phyloP scores from a whole-genome alignment of 2,797 vertebrate genomes.

The Melanotaenia parkinsoni region DNA sequence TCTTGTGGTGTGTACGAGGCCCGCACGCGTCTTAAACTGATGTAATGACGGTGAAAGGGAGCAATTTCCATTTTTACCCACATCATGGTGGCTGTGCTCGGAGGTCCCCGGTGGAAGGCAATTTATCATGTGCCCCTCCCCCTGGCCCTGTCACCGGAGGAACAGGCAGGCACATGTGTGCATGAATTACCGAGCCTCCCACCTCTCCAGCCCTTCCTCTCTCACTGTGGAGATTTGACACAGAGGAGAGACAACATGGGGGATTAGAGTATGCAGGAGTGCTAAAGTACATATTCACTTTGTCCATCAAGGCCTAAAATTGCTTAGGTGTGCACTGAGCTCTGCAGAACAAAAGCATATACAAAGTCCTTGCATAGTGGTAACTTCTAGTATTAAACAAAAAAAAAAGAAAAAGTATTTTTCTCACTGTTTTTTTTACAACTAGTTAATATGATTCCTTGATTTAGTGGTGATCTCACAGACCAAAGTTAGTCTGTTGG shows the following conservation, averaged over 20 bases:
- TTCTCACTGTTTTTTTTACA: neutral
- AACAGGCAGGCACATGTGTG: constrained; percentile 86
- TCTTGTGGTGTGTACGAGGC: constrained; percentile 65
- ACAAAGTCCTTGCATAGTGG: constrained; percentile 14
- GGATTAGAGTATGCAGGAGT: constrained; percentile 69
- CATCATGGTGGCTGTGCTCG: constrained; percentile 85
- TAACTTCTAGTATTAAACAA: neutral
- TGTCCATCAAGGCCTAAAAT: constrained; percentile 65
- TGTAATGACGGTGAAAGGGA: constrained; percentile 88
- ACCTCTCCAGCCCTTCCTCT: constrained; percentile 47
- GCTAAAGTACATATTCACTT: constrained; percentile 75
- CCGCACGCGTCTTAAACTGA: constrained; percentile 86
- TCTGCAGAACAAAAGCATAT: constrained; percentile 8
- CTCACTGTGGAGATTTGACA: constrained; percentile 72
- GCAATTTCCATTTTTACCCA: constrained; percentile 88
- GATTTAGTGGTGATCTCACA: constrained; percentile 2
- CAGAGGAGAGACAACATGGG: constrained; percentile 75
- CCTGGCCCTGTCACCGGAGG: constrained; percentile 84
- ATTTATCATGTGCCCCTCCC: constrained; percentile 88
- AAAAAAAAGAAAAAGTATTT: neutral
- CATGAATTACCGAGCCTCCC: constrained; percentile 83
- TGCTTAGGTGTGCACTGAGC: constrained; percentile 28
- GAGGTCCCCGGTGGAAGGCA: constrained; percentile 86
- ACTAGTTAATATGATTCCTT: neutral
- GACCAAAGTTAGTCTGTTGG: neutral